Evolutionary conservation across 1,140 invertebrate species (phyloP), one percentile per base, ranked within the genome.

Genomic region (Dufourea novaeangliae): DNA sequence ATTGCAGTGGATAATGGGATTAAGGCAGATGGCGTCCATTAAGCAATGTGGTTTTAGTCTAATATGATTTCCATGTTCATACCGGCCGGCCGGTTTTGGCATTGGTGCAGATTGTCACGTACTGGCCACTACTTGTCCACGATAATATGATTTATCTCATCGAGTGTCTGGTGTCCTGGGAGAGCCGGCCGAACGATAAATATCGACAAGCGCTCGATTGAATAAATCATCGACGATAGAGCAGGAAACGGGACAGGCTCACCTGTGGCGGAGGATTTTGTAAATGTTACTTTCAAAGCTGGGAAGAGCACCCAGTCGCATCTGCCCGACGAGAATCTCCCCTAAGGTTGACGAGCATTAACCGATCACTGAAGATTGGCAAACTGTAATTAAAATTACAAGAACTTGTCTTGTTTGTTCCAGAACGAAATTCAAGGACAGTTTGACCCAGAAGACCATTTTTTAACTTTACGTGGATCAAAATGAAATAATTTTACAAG

Each of bases 101-200:
- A 72, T 74, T 64, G 46, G 41, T n/a, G 70, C 74, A 74, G 78
- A 85, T 85, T 78, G 78, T 74, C 78, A 67, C 78, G 72, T 70
- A 81, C 57, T 81, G 74, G 79, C 75, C 83, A 64, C 79, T 84
- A 85, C 83, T 85, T 84, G 83, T 84, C 83, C 83, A 85, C 82
- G 83, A 85, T 85, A 81, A 85, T 84, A 84, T 81, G 83, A 85
- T 85, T 85, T 84, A 85, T 84, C 70, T 78, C 57, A 27, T 73
- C 73, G 82, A 85, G 79, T 71, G 82, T 80, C 78, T 80, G 78
- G 78, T 68, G 52, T 20, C 61, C 27, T 29, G 52, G 54, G 50
- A 71, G 64, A 37, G 22, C 59, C 56, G 52, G 32, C 12, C 59
- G 71, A 41, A 72, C 74, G 84, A 76, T 85, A 85, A 85, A 85